Conservation (phyloP, 2,888 invertebrate species). For the Nowickia ferox region DNA sequence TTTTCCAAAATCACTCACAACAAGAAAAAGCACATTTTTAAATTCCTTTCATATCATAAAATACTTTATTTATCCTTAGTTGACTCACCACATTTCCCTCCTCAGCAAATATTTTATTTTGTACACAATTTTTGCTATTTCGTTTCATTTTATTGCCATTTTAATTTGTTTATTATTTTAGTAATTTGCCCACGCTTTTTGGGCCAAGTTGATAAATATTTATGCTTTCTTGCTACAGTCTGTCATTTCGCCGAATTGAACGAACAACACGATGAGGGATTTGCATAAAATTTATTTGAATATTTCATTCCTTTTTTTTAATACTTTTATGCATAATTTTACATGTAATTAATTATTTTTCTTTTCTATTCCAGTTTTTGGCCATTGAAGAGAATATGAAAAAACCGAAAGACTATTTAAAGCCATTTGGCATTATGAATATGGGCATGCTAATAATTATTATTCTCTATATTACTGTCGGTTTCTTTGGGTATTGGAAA, state of each 20-base stretch:
- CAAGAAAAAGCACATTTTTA: too few species aligned
- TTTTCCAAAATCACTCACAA: too few species aligned
- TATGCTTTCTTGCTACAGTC: not conserved
- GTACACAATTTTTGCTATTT: not conserved
- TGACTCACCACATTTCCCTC: not conserved
- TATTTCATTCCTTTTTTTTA: not conserved
- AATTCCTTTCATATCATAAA: too few species aligned
- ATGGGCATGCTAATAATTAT: slow-evolving; percentile 95
- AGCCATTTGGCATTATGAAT: slow-evolving; percentile 95
- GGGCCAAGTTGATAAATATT: not conserved
- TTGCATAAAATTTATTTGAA: not conserved
- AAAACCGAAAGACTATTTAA: slow-evolving; percentile 93
- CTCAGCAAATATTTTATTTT: not conserved
- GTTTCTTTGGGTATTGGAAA: slow-evolving; percentile 96
- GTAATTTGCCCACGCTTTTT: not conserved
- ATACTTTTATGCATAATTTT: not conserved
- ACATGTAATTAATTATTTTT: not conserved
- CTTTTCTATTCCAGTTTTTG: slow-evolving; percentile 87
- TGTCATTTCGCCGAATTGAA: not conserved
- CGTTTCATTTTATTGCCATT: slow-evolving; percentile 1
- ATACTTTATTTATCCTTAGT: not conserved
- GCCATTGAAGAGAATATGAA: slow-evolving; percentile 98
- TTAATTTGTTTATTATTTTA: slow-evolving; percentile 22
- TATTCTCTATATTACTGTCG: slow-evolving; percentile 91
- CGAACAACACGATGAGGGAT: not conserved